A percentile compares a stretch with the other conserved stretches of the same genome.
These are phyloP conservation scores for Sebastes variabilis DNA, from an alignment of 2,797 vertebrate genomes.

Conservation along the genomic window DNA sequence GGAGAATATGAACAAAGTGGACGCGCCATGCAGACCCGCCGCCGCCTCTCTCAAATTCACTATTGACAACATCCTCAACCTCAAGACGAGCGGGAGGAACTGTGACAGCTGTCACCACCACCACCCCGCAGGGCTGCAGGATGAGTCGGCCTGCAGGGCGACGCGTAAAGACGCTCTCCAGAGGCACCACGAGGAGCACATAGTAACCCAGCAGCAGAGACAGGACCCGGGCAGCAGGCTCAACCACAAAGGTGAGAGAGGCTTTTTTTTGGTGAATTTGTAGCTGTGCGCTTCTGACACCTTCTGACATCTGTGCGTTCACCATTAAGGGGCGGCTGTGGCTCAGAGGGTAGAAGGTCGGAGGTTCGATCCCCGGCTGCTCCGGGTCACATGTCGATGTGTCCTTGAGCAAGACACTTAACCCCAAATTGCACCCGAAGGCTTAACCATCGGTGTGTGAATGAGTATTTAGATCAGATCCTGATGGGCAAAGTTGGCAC, in stretches of 20 bases:
- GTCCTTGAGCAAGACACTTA: too few relatives aligned
- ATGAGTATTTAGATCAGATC: too few relatives aligned
- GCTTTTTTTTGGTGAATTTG: neutral
- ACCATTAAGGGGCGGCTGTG: too few relatives aligned
- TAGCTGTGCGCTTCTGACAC: neutral
- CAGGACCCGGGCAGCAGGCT: constrained; percentile 52
- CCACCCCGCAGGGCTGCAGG: constrained; percentile 34
- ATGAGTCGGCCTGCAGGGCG: constrained; percentile 47
- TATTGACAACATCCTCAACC: constrained; percentile 86
- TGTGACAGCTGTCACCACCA: constrained; percentile 60
- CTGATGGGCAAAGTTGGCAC: too few relatives aligned
- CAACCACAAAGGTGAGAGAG: constrained; percentile 61
- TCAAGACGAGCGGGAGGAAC: constrained; percentile 76
- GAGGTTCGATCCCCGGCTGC: too few relatives aligned
- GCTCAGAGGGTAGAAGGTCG: too few relatives aligned
- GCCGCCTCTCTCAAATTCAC: constrained; percentile 85
- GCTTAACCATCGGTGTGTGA: too few relatives aligned
- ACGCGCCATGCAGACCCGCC: constrained; percentile 79
- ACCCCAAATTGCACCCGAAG: too few relatives aligned
- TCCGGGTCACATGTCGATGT: too few relatives aligned
- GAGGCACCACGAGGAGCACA: constrained; percentile 53
- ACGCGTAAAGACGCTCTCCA: constrained; percentile 61
- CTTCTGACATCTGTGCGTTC: neutral
- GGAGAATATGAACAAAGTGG: constrained; percentile 87
- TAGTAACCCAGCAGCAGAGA: constrained; percentile 25